phyloP scores from a whole-genome alignment of 1,140 invertebrate genomes.

The Helicoverpa zea region DNA sequence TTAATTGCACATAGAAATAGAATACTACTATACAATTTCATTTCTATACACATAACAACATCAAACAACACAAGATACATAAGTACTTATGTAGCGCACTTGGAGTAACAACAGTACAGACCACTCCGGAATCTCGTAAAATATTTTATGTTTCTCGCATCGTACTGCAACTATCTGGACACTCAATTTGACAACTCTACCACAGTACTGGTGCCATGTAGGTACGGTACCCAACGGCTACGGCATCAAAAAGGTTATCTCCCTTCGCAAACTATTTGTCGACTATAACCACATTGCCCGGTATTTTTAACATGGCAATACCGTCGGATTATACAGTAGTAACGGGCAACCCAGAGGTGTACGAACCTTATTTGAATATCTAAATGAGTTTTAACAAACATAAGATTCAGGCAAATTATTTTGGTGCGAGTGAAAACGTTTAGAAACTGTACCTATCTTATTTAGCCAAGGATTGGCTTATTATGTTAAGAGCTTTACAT shows the following conservation, averaged over 20 bases:
- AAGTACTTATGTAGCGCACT: not conserved
- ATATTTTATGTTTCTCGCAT: not conserved
- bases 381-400: slow-evolving; percentile 8
- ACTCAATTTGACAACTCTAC: slow-evolving; percentile 18
- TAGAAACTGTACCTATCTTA: slow-evolving; percentile 5
- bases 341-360: slow-evolving; percentile 1
- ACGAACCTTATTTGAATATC: slow-evolving; percentile 36
- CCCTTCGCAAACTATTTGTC: slow-evolving; percentile 27
- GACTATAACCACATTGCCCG: not conserved
- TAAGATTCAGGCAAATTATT: slow-evolving; percentile 29
- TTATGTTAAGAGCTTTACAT: not conserved
- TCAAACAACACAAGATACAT: not conserved
- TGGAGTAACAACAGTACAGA: not conserved
- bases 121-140: not conserved
- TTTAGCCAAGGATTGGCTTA: slow-evolving; percentile 5
- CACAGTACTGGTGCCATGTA: not conserved
- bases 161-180: not conserved
- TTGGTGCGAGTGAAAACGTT: slow-evolving; percentile 2
- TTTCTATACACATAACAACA: no score
- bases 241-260: not conserved
- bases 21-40: no score
- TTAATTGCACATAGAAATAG: no score
- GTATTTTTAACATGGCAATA: slow-evolving; percentile 16
- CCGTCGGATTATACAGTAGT: not conserved
- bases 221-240: no score